Base-by-base conservation (phyloP, 1,140 invertebrate species). In the Drosophila pachea region DNA sequence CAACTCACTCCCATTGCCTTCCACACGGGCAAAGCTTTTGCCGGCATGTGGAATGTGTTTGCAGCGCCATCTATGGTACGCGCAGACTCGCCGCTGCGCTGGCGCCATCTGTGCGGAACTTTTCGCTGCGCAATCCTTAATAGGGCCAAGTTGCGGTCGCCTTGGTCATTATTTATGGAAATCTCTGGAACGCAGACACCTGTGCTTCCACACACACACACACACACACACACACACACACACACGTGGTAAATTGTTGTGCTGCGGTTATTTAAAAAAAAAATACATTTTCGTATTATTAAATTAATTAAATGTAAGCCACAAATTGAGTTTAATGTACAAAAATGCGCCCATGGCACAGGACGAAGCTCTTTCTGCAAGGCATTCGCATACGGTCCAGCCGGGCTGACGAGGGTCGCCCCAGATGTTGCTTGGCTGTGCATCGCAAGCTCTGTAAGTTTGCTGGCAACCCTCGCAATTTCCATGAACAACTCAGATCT, bases 291-390 rank as follows among this genome's bases (percentile, higher is more conserved):
- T 49, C 67, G 65, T 83, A 78, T 83, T 76, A 83, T 83, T 84
- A 79, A 83, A 83, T 83, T 83, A 83, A 83, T 83, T 83, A 79
- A 79, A 83, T 79, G 73, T 73, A 78, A 84, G 71, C 79, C 79
- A 79, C 79, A 83, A 84, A 83, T 83, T 83, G 79, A 83, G 79
- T 83, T 83, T 84, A 84, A 83, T 84, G 76, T 66, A 63, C 73
- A 84, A 84, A 84, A 83, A 76, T 78, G 68, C 70, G 66, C 72
- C 74, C 74, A 62, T 58, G 78, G 61, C 59, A 75, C 64, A 60
- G 58, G 52, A 52, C 62, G 35, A 42, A 74, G 35, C 40, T 52
- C 58, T 22, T 3, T 38, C 42, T 63, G 45, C 22, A 78, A 58
- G n/a, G 42, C 35, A 55, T 61, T 49, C 61, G 36, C 60, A 71